Evolutionary conservation across 2,113 vertebrate species (phyloP).

Genomic region (Cyprinus carpio): DNA sequence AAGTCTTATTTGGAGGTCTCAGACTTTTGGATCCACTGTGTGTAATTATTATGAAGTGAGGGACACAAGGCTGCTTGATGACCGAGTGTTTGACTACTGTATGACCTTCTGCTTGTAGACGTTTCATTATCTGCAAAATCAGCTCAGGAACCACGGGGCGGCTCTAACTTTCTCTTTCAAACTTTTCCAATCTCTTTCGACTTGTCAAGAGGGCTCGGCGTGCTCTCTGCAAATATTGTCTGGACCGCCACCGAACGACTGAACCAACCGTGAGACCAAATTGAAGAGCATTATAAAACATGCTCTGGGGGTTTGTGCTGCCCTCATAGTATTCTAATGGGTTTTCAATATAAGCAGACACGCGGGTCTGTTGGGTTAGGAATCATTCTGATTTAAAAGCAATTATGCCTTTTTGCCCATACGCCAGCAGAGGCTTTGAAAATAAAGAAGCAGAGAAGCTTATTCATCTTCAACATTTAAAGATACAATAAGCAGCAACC

Average conservation of each 20-base stretch:
- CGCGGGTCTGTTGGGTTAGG: constrained; percentile 43
- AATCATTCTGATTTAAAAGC: constrained; percentile 53
- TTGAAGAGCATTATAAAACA: constrained; percentile 39
- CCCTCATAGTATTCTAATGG: constrained; percentile 17
- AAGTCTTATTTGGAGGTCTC: background rate
- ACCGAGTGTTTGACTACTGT: background rate
- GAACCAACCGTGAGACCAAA: constrained; percentile 29
- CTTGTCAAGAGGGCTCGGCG: constrained; percentile 5
- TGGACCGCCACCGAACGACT: background rate
- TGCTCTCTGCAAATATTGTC: constrained; percentile 11
- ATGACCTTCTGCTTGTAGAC: background rate
- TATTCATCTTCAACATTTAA: constrained; percentile 28
- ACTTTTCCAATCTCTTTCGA: background rate
- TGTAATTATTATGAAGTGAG: background rate
- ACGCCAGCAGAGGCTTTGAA: background rate
- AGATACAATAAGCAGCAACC: background rate
- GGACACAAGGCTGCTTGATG: background rate
- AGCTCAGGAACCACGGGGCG: background rate
- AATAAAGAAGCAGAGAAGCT: background rate
- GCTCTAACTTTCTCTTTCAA: background rate
- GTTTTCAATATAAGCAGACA: constrained; percentile 27
- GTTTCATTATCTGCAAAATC: constrained; percentile 13
- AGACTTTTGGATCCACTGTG: background rate
- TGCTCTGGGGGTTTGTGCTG: constrained; percentile 12
- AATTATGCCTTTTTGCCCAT: constrained; percentile 30